These are phyloP conservation scores for Sarcophaga subvicina DNA, from an alignment of 2,888 invertebrate genomes.

Conservation along the genomic window DNA sequence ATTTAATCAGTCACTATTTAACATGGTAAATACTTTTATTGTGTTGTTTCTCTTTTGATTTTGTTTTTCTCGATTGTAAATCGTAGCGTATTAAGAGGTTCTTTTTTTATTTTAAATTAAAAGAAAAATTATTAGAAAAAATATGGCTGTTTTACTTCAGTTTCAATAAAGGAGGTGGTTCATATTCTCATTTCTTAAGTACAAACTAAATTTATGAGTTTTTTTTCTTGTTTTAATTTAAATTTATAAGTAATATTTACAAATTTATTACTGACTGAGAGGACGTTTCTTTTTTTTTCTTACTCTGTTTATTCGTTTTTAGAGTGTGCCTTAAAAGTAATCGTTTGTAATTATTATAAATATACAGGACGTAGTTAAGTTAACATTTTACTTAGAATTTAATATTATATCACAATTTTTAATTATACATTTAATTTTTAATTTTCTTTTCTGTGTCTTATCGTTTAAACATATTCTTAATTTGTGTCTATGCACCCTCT, in stretches of 20 bases:
- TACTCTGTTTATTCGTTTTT: not conserved
- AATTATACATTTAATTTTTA: slow-evolving; percentile 33
- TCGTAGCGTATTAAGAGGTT: slow-evolving; percentile 6
- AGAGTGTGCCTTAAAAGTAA: slow-evolving; percentile 25
- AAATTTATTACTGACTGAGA: slow-evolving; percentile 53
- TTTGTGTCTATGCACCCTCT: slow-evolving; percentile 32
- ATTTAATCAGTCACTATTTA: slow-evolving; percentile 69
- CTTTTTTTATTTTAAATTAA: not conserved
- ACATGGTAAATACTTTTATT: slow-evolving; percentile 61
- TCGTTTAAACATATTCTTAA: slow-evolving; percentile 52
- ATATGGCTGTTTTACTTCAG: slow-evolving; percentile 66
- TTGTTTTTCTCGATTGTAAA: slow-evolving; percentile 42
- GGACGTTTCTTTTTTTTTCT: slow-evolving; percentile 19
- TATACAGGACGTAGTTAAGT: slow-evolving; percentile 62
- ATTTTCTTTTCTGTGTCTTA: slow-evolving; percentile 17
- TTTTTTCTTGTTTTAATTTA: not conserved
- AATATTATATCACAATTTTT: slow-evolving; percentile 68
- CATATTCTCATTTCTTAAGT: slow-evolving; percentile 53
- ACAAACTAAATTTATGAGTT: slow-evolving; percentile 33
- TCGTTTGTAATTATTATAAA: slow-evolving; percentile 19
- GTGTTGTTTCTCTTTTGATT: slow-evolving; percentile 3
- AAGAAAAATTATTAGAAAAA: slow-evolving; percentile 35
- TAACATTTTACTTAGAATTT: slow-evolving; percentile 60
- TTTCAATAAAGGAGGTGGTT: slow-evolving; percentile 63
- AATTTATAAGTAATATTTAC: slow-evolving; percentile 40